Evolutionary conservation across 1,140 invertebrate species (phyloP).

Genomic region (Adelges cooleyi): DNA sequence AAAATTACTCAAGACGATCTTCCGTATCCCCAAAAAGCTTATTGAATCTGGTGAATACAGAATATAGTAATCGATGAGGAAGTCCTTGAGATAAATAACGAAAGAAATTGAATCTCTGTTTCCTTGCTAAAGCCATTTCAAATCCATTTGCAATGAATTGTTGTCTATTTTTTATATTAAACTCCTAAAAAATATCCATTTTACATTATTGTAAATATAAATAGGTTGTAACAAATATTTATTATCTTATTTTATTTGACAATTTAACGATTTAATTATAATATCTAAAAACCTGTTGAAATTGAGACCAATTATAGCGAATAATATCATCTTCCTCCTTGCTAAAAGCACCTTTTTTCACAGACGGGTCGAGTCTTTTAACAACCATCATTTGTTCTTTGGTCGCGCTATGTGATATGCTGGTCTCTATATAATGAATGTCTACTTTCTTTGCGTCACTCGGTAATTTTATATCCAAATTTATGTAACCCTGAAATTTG

Average conservation of each 20-base stretch:
- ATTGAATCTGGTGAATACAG: background rate
- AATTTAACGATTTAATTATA: too few species aligned
- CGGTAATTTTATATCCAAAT: background rate
- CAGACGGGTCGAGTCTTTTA: background rate
- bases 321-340: background rate
- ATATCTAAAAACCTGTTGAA: slow-evolving; percentile 12
- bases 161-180: background rate
- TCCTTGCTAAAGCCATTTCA: background rate
- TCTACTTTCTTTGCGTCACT: background rate
- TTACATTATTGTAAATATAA: too few species aligned
- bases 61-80: slow-evolving; percentile 12
- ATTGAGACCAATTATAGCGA: background rate
- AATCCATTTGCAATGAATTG: background rate
- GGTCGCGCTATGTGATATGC: background rate
- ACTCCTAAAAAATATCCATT: slow-evolving; percentile 22
- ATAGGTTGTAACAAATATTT: too few species aligned
- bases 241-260: too few species aligned
- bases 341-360: slow-evolving; percentile 4
- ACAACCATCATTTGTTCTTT: background rate
- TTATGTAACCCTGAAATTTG: background rate
- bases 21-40: background rate
- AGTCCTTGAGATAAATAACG: slow-evolving; percentile 14
- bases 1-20: background rate
- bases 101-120: background rate
- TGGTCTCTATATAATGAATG: slow-evolving; percentile 13